Evolutionary conservation across 2,113 vertebrate species (phyloP).

Genomic region (Aphyosemion australe): DNA sequence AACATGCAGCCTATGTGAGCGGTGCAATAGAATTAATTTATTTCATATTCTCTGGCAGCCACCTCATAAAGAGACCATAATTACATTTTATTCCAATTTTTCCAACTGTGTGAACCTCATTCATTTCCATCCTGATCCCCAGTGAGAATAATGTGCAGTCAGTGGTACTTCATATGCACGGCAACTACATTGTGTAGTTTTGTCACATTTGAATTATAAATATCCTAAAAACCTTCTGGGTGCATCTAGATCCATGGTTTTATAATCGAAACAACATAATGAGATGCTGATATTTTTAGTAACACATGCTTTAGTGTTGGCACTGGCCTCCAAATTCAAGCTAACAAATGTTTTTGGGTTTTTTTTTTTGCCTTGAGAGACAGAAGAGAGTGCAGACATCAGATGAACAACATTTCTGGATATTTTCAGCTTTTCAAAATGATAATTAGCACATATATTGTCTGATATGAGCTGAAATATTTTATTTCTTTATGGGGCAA

Average conservation of each 20-base stretch:
- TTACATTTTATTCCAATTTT: background rate
- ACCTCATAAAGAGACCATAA: background rate
- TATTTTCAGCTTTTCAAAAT: too few species aligned
- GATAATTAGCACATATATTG: too few species aligned
- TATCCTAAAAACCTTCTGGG: too few species aligned
- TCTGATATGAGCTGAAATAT: too few species aligned
- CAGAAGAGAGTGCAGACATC: too few species aligned
- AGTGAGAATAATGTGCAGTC: background rate
- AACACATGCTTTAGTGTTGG: background rate
- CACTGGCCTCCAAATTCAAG: background rate
- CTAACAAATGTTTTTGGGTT: too few species aligned
- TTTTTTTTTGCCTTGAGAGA: too few species aligned
- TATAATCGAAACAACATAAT: background rate
- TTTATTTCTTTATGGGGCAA: too few species aligned
- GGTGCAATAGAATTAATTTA: background rate
- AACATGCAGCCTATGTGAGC: background rate
- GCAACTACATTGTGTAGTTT: background rate
- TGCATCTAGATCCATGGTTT: background rate
- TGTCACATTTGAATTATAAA: background rate
- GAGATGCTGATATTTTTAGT: background rate
- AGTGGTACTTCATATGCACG: background rate
- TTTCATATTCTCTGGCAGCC: background rate
- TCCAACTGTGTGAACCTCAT: slow-evolving; percentile 2
- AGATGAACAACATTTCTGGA: too few species aligned
- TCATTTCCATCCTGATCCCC: background rate